These are phyloP conservation scores for Argyrosomus japonicus DNA, from an alignment of 2,113 vertebrate species.

Conservation along the genomic window DNA sequence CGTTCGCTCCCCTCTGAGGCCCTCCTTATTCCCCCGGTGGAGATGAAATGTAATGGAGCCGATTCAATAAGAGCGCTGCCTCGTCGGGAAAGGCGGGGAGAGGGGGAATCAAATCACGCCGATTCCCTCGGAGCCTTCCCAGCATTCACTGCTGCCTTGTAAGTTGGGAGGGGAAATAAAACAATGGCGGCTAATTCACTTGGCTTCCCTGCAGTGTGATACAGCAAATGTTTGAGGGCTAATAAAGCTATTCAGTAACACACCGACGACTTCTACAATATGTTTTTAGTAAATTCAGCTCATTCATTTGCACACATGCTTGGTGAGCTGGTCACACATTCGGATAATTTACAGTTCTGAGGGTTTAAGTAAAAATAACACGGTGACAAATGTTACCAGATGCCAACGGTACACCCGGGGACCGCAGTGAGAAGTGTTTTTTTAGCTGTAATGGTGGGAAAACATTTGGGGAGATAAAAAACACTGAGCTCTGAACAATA, in stretches of 20 bases:
- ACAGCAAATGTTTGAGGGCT: conserved; percentile 29
- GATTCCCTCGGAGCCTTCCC: conserved; percentile 71
- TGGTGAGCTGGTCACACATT: conserved; percentile 6
- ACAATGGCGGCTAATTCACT: conserved; percentile 71
- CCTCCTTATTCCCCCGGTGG: conserved; percentile 63
- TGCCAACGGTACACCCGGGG: conserved; percentile 2
- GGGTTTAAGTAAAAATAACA: conserved; percentile 12
- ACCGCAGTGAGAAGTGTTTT: not conserved
- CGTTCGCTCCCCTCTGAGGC: conserved; percentile 20
- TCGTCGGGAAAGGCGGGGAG: conserved; percentile 44
- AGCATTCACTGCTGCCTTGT: conserved; percentile 58
- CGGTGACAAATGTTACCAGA: conserved; percentile 37
- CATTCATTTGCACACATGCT: conserved; percentile 16
- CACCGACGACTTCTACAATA: not conserved
- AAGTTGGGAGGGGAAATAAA: conserved; percentile 44
- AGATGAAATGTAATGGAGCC: conserved; percentile 79
- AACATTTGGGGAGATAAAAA: conserved; percentile 32
- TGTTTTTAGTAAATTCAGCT: conserved; percentile 32
- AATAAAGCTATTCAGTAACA: conserved; percentile 37
- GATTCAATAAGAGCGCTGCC: conserved; percentile 76
- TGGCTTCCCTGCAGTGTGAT: conserved; percentile 23
- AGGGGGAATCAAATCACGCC: conserved; percentile 72
- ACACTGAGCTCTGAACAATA: conserved; percentile 27
- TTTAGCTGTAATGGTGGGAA: conserved; percentile 35
- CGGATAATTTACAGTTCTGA: not conserved